phyloP scores from a whole-genome alignment of 2,888 invertebrate species.

The Drosophila putrida region DNA sequence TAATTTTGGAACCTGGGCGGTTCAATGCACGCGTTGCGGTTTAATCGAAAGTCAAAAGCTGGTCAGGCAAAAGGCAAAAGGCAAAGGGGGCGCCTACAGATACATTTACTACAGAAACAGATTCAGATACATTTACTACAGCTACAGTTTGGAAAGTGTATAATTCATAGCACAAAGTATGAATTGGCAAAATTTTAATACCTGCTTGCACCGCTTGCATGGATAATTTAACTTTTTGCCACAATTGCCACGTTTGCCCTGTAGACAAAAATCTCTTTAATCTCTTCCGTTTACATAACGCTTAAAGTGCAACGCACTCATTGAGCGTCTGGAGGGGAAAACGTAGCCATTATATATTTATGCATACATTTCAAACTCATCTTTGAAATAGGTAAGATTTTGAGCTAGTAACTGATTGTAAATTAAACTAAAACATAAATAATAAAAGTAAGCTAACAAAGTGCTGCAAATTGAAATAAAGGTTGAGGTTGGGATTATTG shows the following conservation, averaged over 20 bases:
- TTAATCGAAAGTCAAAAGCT: slow-evolving; percentile 47
- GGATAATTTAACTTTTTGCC: slow-evolving; percentile 53
- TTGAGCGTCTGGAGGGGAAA: not conserved
- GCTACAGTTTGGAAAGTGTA: slow-evolving; percentile 62
- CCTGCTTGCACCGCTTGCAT: slow-evolving; percentile 28
- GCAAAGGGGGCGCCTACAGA: slow-evolving; percentile 24
- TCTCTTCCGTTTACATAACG: slow-evolving; percentile 23
- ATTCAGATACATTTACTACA: no score
- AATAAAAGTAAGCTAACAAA: no score
- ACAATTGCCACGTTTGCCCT: slow-evolving; percentile 19
- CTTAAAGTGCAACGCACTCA: slow-evolving; percentile 21
- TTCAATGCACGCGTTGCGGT: slow-evolving; percentile 60
- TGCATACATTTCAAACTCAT: not conserved
- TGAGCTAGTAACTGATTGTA: not conserved
- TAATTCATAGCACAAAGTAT: slow-evolving; percentile 51
- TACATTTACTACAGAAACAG: slow-evolving; percentile 1
- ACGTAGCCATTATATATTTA: not conserved
- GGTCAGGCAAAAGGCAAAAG: slow-evolving; percentile 28
- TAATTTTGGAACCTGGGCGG: slow-evolving; percentile 50
- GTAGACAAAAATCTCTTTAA: slow-evolving; percentile 6
- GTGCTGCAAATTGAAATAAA: no score
- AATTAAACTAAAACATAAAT: not conserved
- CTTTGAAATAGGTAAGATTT: not conserved
- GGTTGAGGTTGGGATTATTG: no score
- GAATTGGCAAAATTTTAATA: slow-evolving; percentile 54